A percentile compares a stretch with the other conserved stretches of the same genome.
These are phyloP conservation scores for Drosophila seclusa DNA, from an alignment of 2,888 invertebrate species.

Conservation along the genomic window DNA sequence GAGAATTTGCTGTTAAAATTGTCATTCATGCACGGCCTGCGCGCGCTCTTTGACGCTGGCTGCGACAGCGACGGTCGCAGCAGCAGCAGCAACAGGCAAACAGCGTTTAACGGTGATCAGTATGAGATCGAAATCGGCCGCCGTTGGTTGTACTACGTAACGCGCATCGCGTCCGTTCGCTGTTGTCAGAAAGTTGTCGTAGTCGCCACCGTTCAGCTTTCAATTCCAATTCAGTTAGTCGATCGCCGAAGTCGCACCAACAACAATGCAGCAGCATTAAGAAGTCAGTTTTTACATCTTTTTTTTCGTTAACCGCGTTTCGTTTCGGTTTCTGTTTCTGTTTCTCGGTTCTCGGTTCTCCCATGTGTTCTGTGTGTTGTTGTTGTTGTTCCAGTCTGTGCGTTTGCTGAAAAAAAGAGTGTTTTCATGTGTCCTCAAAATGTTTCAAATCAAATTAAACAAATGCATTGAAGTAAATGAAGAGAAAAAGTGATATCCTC, in stretches of 20 bases:
- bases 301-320: conserved; percentile 51
- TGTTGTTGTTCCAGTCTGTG: conserved; percentile 6
- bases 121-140: conserved; percentile 74
- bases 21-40: conserved; percentile 63
- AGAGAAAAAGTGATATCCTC: conserved; percentile 43
- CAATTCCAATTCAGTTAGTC: conserved; percentile 63
- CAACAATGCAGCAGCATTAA: conserved; percentile 48
- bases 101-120: conserved; percentile 73
- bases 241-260: conserved; percentile 46
- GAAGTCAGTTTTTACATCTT: conserved; percentile 51
- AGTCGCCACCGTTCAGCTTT: conserved; percentile 53
- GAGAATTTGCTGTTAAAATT: conserved; percentile 53
- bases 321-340: conserved; percentile 51
- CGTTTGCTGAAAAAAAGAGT: conserved; percentile 13
- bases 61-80: conserved; percentile 31
- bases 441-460: conserved; percentile 46
- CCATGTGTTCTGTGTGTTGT: conserved; percentile 18
- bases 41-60: conserved; percentile 56
- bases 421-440: conserved; percentile 21
- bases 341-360: conserved; percentile 26
- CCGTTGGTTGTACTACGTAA: conserved; percentile 67
- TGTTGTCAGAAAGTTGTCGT: conserved; percentile 62
- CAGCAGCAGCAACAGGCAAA: conserved; percentile 41
- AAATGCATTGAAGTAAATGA: conserved; percentile 55
- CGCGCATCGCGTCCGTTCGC: conserved; percentile 45